These are phyloP conservation scores for Drosophila ochracea DNA, from an alignment of 2,888 invertebrate genomes.

Conservation along the genomic window DNA sequence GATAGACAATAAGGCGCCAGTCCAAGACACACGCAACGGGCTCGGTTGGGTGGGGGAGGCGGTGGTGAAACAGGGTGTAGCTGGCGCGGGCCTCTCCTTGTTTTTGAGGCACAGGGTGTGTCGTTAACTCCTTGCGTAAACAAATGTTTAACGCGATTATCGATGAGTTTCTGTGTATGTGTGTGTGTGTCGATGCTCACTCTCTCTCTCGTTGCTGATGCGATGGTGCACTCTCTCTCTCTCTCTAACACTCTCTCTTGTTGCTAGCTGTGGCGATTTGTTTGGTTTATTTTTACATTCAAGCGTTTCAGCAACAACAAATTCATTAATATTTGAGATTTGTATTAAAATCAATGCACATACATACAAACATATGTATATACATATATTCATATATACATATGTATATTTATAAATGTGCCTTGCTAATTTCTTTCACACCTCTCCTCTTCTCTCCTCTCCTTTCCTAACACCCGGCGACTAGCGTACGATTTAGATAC, in stretches of 20 bases:
- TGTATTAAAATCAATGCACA: slow-evolving; percentile 53
- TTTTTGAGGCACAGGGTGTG: slow-evolving; percentile 46
- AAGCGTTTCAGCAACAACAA: slow-evolving; percentile 47
- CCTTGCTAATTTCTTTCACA: slow-evolving; percentile 41
- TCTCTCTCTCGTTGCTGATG: slow-evolving; percentile 13
- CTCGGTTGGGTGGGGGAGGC: slow-evolving; percentile 1
- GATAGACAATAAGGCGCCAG: slow-evolving; percentile 44
- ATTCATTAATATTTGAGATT: slow-evolving; percentile 59
- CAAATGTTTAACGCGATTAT: slow-evolving; percentile 45
- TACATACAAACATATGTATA: slow-evolving; percentile 15
- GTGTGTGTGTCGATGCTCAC: slow-evolving; percentile 35
- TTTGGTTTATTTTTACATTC: slow-evolving; percentile 58
- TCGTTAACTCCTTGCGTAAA: slow-evolving; percentile 44
- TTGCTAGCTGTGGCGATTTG: slow-evolving; percentile 56
- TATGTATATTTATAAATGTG: slow-evolving; percentile 30
- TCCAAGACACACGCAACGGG: slow-evolving; percentile 31
- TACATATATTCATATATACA: slow-evolving; percentile 8
- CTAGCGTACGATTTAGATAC: slow-evolving; percentile 28
- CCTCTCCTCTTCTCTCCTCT: slow-evolving; percentile 24
- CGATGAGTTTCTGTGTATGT: slow-evolving; percentile 30
- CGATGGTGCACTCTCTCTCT: slow-evolving; percentile 12
- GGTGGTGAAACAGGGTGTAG: slow-evolving; percentile 4
- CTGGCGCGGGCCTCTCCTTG: slow-evolving; percentile 29
- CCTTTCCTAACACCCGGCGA: slow-evolving; percentile 42
- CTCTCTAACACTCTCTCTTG: slow-evolving; percentile 43